Evolutionary conservation across 2,888 invertebrate genomes (phyloP), one percentile per base, ranked within the genome.

Genomic region (Hyalella azteca): DNA sequence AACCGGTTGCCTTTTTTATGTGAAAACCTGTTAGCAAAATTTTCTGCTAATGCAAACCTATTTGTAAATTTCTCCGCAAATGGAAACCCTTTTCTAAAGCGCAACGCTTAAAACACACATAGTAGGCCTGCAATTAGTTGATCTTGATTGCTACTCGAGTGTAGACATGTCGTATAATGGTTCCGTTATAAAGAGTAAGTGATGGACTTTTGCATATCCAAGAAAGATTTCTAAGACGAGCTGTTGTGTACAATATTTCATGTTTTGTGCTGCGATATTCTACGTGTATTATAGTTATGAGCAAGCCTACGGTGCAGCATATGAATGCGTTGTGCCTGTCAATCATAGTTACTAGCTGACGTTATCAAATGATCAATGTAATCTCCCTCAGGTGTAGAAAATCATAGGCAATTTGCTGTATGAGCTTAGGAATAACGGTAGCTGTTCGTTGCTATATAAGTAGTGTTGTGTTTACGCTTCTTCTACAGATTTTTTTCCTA

Each of bases 381-480:
- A 54, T 54, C 54, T 54, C 54, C 54, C 54, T 54, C 54, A 54
- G 54, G 54, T 13, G 54, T 54, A 54, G 54, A 22, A 54, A 54
- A 54, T 22, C 29, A 3, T 54, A 54, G 54, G n/a, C n/a, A n/a
- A 11, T 22, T 54, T 29, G 54, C 26, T 54, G 54, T 54, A 22
- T 54, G 54, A n/a, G n/a, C n/a, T n/a, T 54, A 54, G 54, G 26
- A 29, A 9, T 54, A 54, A 54, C 11, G 54, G 49, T 49, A 49
- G 22, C n/a, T 49, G 49, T 49, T 19, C n/a, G 19, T 19, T 49
- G 49, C 49, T 49, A n/a, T n/a, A n/a, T 49, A 5, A 3, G 49
- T 22, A 15, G n/a, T 19, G 3, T 54, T 54, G 54, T 54, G 54
- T 54, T 54, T 22, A 22, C 13, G 54, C 54, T 54, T 54, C 4